Evolutionary conservation across 2,888 invertebrate genomes (phyloP), one percentile per base, ranked within the genome.

Genomic region (Chelonus formosanus): DNA sequence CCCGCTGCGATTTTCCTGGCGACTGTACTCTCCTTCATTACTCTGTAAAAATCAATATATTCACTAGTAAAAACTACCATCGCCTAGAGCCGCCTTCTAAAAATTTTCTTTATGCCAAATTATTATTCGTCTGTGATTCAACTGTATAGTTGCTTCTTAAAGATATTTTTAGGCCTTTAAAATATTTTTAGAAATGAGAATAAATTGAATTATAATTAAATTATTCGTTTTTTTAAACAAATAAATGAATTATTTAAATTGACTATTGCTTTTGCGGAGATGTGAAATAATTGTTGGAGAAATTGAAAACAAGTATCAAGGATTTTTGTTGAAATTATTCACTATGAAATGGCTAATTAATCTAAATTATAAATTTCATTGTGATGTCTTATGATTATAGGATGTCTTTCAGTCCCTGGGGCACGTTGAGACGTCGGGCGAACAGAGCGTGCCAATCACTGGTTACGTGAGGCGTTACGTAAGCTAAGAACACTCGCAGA

Each of bases 401-500:
- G 47, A 47, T 58, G 6, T 36, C 10, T 48, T 31, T 44, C 47
- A 34, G 58, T 47, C 58, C 47, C 48, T 58, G 35, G 48, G 58
- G 48, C 31, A 47, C 4, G 32, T 10, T 6, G 40, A n/a, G 36
- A 32, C 58, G 58, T 47, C 47, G 58, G 35, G 35, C 47, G 34
- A 47, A 20, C 58, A 52, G 58, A 58, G 64, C 64, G 64, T 64
- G 64, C 58, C 64, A 64, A 64, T 64, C 64, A 58, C 52, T 20
- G 64, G 64, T 64, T 64, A 64, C 64, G 64, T 64, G 64, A 58
- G 57, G 58, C 53, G 64, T 64, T 64, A 53, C 58, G 57, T 64
- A 64, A 64, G 58, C 45, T 44, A 64, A 56, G 50, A 48, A 48
- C 44, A 47, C 58, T 58, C 58, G 58, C 20, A 35, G 47, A 47